These are phyloP conservation scores for Carapus acus DNA, from an alignment of 2,797 vertebrate species.

Conservation along the genomic window DNA sequence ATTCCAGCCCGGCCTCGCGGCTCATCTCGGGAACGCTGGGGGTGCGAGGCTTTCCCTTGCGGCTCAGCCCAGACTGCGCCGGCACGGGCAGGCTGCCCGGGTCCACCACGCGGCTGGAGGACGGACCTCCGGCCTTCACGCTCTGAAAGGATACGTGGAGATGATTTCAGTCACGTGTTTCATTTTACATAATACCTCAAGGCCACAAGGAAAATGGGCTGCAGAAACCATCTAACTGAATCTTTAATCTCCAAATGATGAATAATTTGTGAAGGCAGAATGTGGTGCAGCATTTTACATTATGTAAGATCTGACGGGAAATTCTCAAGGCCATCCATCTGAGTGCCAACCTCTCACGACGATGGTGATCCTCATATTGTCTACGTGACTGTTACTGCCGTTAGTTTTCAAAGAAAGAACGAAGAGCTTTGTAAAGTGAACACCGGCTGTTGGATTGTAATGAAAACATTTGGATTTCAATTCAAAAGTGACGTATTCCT, in stretches of 20 bases:
- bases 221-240: constrained; percentile 35
- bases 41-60: constrained; percentile 71
- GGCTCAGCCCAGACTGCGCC: constrained; percentile 63
- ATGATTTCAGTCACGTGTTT: constrained; percentile 18
- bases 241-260: constrained; percentile 51
- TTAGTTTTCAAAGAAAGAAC: no score
- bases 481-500: neutral
- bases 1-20: constrained; percentile 80
- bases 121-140: constrained; percentile 60
- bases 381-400: no score
- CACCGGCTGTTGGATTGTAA: no score
- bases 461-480: neutral
- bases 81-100: constrained; percentile 67
- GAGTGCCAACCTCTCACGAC: constrained; percentile 14
- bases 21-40: constrained; percentile 84
- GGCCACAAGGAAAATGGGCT: constrained; percentile 29
- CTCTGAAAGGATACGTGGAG: constrained; percentile 40
- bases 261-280: constrained; percentile 55
- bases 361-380: no score
- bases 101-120: constrained; percentile 60
- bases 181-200: constrained; percentile 39
- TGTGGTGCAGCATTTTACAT: constrained; percentile 42
- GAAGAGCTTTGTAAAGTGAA: neutral
- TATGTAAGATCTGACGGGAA: constrained; percentile 48
- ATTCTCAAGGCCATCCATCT: constrained; percentile 43